Base-by-base conservation (phyloP, 2,113 vertebrate species). In the Salminus brasiliensis region DNA sequence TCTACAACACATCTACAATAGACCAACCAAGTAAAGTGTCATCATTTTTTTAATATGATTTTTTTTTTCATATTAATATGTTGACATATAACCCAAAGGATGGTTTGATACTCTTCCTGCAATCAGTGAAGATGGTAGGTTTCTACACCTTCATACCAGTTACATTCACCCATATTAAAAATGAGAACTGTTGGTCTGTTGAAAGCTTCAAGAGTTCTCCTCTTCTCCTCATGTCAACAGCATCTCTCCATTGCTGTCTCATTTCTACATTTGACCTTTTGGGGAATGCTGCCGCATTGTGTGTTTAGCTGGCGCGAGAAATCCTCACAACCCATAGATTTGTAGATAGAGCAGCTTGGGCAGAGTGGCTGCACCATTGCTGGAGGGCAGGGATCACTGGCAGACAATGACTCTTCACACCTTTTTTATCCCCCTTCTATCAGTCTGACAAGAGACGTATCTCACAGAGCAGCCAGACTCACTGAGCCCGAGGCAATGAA, bases 391-490 rank as follows among this genome's bases (percentile, higher is more conserved):
- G 1, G 80, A 84, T 84, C 41, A 21, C 74, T 74, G 76, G 70
- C 84, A 91, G 81, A 90, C 88, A 87, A 84, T 85, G 76, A 34
- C 78, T 41, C 79, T 41, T 15, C 29, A 49, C 41, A 21, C 77
- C 84, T 79, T 84, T 2, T 47, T 68, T 16, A 11, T 57, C 29
- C 63, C 53, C 25, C 27, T 39, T 47, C 52, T 57, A 79, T 82
- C 86, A 82, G 74, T 62, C 60, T 86, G 27, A 79, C 83, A 69
- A 52, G 41, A 85, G 74, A 77, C 39, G 75, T 78, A 79, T 43
- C 62, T 72, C 74, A 81, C 76, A 73, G 84, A 85, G 72, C 73
- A 39, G 45, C 81, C 52, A 78, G 65, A n/a, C 78, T 80, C 15
- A 80, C 82, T 21, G 59, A 4, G 11, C 47, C 82, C 53, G 66